A percentile compares a stretch with the other conserved stretches of the same genome.
These are phyloP conservation scores for Netelia melanura DNA, from an alignment of 2,888 invertebrate species.

Conservation along the genomic window DNA sequence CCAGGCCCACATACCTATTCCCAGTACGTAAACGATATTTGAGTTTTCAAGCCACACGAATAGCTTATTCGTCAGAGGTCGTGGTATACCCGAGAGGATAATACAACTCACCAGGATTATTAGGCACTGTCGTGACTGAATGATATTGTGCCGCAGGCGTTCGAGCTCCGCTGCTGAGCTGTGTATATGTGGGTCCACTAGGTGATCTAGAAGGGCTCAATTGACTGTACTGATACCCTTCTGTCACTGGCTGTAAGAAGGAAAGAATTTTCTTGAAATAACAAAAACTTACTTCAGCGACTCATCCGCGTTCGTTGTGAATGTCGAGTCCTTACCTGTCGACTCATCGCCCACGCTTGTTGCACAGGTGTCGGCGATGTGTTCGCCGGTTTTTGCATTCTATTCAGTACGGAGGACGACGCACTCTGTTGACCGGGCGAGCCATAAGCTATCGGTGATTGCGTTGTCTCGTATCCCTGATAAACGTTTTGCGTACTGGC, in stretches of 20 bases:
- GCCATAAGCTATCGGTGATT: constrained; percentile 89
- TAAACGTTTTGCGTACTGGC: constrained; percentile 90
- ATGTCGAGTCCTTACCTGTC: constrained; percentile 85
- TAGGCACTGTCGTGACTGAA: constrained; percentile 84
- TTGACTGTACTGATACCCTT: constrained; percentile 90
- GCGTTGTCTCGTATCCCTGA: constrained; percentile 91
- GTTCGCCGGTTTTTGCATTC: constrained; percentile 89
- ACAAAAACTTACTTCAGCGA: not conserved
- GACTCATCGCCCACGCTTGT: constrained; percentile 87
- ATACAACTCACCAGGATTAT: constrained; percentile 81
- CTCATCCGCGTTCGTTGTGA: not conserved
- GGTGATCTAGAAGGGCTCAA: constrained; percentile 94
- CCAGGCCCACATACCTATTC: constrained; percentile 92
- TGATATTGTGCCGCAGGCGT: constrained; percentile 86
- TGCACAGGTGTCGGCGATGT: constrained; percentile 91
- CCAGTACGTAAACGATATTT: not conserved
- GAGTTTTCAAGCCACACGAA: too few relatives aligned
- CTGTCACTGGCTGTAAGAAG: constrained; percentile 87
- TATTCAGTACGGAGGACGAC: constrained; percentile 87
- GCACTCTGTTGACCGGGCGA: constrained; percentile 88
- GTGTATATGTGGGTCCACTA: constrained; percentile 93
- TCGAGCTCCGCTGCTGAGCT: constrained; percentile 89
- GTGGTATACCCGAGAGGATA: constrained; percentile 13
- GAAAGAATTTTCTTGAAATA: not conserved
- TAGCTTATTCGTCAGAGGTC: not conserved